A percentile compares a stretch with the other conserved stretches of the same genome.
These are phyloP conservation scores for Andricus curvator DNA, from an alignment of 2,888 invertebrate genomes.

Conservation along the genomic window DNA sequence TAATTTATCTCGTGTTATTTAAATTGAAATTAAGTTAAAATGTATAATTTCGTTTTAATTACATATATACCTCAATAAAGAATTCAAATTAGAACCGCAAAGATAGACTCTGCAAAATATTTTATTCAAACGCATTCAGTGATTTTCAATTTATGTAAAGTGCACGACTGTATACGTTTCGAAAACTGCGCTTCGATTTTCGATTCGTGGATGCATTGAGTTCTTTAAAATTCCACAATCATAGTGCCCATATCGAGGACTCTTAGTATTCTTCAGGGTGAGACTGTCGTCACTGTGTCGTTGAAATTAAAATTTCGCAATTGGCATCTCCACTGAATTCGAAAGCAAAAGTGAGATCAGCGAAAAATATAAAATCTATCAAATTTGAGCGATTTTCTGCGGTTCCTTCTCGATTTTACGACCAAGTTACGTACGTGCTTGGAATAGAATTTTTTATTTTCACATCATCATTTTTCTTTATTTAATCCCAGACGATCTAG, in stretches of 20 bases:
- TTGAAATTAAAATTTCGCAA: slow-evolving; percentile 36
- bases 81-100: no score
- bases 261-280: slow-evolving; percentile 26
- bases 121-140: slow-evolving; percentile 9
- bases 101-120: not conserved
- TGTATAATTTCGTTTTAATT: not conserved
- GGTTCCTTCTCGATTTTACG: not conserved
- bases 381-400: slow-evolving; percentile 19
- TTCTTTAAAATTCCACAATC: slow-evolving; percentile 35
- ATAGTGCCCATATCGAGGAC: slow-evolving; percentile 2
- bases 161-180: slow-evolving; percentile 9
- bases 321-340: slow-evolving; percentile 30
- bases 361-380: slow-evolving; percentile 1
- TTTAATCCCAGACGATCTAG: not conserved
- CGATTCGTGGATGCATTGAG: slow-evolving; percentile 20
- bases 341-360: slow-evolving; percentile 36
- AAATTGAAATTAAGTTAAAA: not conserved
- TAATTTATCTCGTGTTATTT: not conserved
- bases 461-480: not conserved
- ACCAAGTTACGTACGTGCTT: slow-evolving; percentile 17
- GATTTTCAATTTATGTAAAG: slow-evolving; percentile 28
- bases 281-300: slow-evolving; percentile 21
- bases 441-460: not conserved
- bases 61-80: no score
- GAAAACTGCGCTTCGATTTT: slow-evolving; percentile 35